Base-by-base conservation (phyloP, 2,113 vertebrate genomes). In the Solea senegalensis region DNA sequence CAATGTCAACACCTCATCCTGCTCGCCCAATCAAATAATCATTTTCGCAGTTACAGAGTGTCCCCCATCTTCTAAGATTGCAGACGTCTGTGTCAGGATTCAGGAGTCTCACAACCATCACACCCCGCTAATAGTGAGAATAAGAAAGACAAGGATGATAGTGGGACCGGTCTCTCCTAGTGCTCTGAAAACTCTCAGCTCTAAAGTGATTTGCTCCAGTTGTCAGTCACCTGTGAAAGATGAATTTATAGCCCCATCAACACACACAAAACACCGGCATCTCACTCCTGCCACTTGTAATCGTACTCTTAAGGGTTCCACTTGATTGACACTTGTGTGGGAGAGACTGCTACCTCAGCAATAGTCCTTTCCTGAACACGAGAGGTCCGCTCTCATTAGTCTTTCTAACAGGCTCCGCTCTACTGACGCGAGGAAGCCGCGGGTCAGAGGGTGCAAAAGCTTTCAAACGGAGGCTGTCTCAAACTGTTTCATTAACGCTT, bases 201-300 rank as follows among this genome's bases (percentile, higher is more conserved):
- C 34, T 67, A 65, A 81, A 78, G 62, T 28, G 43, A 62, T 80
- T 69, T 65, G 63, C 60, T 80, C 64, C 39, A 73, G 49, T 83
- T 89, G 84, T 80, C 85, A 89, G 13, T 89, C 81, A 87, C 65
- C 76, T 49, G 45, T 65, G 45, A 50, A 26, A 83, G 78, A 88
- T 75, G 72, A 78, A 82, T 81, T 71, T 69, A 39, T 21, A 21
- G 34, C 70, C 78, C 74, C 65, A 79, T 83, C 69, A 53, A 46
- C 73, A 82, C 28, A 67, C 21, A 21, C 21, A 21, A 21, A 71
- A 57, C 44, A 51, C 65, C 58, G 53, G 69, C 51, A 74, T 84
- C 80, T 86, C 65, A 59, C 52, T 56, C 74, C 21, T 85, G 83
- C 71, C 80, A 70, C 65, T 86, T 85, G 80, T 59, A 74, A 28